Percentiles rank a stretch among this genome's conserved stretches.
These are phyloP conservation scores for Strigamia transsilvanica DNA, from an alignment of 2,888 invertebrate species.

Conservation along the genomic window DNA sequence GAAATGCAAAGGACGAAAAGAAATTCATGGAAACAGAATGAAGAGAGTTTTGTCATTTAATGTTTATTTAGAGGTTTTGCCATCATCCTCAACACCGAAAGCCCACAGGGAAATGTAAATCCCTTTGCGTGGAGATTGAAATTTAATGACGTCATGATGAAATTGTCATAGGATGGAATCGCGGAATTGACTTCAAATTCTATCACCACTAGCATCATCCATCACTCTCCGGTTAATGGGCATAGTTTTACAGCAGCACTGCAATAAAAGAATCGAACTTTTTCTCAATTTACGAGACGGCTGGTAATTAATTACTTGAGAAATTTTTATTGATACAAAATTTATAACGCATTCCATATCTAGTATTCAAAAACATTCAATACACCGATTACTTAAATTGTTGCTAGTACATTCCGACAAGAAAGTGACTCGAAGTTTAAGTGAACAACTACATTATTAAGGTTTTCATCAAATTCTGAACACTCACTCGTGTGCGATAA, in stretches of 20 bases:
- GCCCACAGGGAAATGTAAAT: conserved; percentile 6
- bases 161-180: not conserved
- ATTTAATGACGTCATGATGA: not conserved
- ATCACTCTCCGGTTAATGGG: not conserved
- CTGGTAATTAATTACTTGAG: not conserved
- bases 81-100: not conserved
- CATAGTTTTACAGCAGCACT: not conserved
- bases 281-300: not conserved
- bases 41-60: not conserved
- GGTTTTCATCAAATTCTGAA: no score
- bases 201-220: not conserved
- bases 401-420: no score
- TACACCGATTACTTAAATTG: no score
- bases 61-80: not conserved
- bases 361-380: no score
- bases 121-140: not conserved
- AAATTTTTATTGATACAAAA: not conserved
- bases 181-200: not conserved
- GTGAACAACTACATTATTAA: no score
- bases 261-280: not conserved
- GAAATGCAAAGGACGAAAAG: not conserved
- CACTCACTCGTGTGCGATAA: no score
- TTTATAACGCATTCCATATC: not conserved
- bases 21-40: not conserved
- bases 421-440: no score